Conservation (phyloP, 2,888 invertebrate genomes). For the Koerneria pararmatus region DNA sequence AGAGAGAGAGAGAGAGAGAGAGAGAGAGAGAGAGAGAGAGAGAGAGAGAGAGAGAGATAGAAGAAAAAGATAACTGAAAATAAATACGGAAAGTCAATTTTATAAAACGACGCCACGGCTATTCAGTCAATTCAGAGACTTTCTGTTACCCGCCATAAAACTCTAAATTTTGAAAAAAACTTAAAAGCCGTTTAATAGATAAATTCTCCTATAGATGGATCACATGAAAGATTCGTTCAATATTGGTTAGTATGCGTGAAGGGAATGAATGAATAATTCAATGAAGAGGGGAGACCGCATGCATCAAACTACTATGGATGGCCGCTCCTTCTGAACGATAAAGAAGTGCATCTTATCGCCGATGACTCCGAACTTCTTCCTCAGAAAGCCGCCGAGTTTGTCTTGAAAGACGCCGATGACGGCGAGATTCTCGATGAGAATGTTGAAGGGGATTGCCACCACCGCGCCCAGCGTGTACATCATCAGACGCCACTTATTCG, state of each 20-base stretch:
- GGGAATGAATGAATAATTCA: too few species aligned
- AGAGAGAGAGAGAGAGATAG: neutral
- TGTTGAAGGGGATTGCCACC: slow-evolving; percentile 85
- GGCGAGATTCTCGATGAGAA: slow-evolving; percentile 87
- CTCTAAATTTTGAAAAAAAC: too few species aligned
- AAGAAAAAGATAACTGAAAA: neutral
- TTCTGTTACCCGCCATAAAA: too few species aligned
- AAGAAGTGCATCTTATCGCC: slow-evolving; percentile 95
- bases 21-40: slow-evolving; percentile 1
- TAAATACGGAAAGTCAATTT: neutral
- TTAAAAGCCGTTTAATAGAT: too few species aligned
- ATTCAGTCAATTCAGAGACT: neutral
- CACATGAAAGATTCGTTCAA: too few species aligned
- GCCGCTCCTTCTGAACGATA: slow-evolving; percentile 81
- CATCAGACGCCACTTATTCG: slow-evolving; percentile 46
- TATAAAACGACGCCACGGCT: neutral
- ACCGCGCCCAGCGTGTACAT: slow-evolving; percentile 72
- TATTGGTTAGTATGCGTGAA: too few species aligned
- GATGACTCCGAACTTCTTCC: slow-evolving; percentile 74
- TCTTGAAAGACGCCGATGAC: slow-evolving; percentile 65
- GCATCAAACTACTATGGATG: slow-evolving; percentile 11
- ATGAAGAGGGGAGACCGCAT: neutral
- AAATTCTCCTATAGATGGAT: too few species aligned
- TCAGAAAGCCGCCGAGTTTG: neutral
- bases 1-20: neutral